Conservation (phyloP, 2,113 vertebrate genomes). For the Onychostoma macrolepis region DNA sequence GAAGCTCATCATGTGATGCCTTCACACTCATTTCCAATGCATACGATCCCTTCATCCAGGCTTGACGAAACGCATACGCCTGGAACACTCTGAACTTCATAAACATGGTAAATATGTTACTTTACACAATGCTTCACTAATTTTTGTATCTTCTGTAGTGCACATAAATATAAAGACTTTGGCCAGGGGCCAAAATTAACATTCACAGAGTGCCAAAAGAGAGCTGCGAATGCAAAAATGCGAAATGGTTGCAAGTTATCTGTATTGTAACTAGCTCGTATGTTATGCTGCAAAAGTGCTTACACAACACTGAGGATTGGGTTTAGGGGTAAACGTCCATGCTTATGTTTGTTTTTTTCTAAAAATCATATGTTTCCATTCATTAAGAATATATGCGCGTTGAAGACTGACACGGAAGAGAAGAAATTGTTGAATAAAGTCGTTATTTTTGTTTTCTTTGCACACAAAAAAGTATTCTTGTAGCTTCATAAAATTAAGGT, state of each 20-base stretch:
- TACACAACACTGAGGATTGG: too few species aligned
- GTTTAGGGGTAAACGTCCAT: too few species aligned
- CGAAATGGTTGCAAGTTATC: neutral
- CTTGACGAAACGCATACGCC: neutral
- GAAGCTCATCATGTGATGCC: conserved; percentile 36
- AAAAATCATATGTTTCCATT: too few species aligned
- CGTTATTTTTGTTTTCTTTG: too few species aligned
- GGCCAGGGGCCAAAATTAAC: neutral
- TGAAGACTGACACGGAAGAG: too few species aligned
- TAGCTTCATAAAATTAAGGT: too few species aligned
- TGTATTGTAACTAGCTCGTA: neutral
- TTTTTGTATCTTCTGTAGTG: neutral
- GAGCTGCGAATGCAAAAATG: neutral
- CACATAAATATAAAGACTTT: neutral
- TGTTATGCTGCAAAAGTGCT: neutral
- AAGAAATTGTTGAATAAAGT: too few species aligned
- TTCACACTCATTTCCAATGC: conserved; percentile 22
- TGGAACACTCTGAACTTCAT: neutral
- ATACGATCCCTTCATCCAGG: neutral
- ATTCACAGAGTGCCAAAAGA: neutral
- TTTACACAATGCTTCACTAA: neutral
- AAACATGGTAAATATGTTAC: neutral
- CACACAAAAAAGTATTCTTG: too few species aligned
- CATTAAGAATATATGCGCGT: too few species aligned
- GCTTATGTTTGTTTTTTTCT: too few species aligned